A percentile compares a stretch with the other conserved stretches of the same genome.
These are phyloP conservation scores for Brachionus manjavacas DNA, from an alignment of 1,140 invertebrate species.

Conservation along the genomic window DNA sequence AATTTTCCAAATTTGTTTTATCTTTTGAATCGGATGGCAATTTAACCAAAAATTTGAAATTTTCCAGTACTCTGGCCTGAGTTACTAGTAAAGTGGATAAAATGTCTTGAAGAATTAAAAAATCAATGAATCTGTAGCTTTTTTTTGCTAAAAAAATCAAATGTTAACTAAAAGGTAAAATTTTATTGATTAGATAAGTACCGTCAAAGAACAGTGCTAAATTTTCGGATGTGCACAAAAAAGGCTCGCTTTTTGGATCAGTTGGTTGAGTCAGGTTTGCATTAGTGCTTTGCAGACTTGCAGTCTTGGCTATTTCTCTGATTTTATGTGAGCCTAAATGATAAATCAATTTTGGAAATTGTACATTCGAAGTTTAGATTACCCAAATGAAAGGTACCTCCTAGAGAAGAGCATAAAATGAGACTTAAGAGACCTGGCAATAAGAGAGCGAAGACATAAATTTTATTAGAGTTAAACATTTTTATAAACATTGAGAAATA, in stretches of 20 bases:
- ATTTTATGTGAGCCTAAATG: background rate
- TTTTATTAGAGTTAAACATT: background rate
- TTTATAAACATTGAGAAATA: background rate
- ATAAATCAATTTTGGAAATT: too few relatives aligned
- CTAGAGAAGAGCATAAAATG: background rate
- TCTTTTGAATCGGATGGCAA: background rate
- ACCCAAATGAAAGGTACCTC: background rate
- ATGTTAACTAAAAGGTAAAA: background rate
- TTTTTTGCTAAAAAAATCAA: background rate
- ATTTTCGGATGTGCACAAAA: conserved; percentile 1
- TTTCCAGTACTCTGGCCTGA: background rate
- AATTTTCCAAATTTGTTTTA: background rate
- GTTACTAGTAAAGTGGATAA: background rate
- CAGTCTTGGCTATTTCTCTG: background rate
- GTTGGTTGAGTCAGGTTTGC: background rate
- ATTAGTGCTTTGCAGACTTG: background rate
- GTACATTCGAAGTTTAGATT: background rate
- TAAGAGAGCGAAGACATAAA: background rate
- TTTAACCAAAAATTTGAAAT: background rate
- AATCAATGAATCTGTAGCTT: conserved; percentile 2
- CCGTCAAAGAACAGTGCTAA: background rate
- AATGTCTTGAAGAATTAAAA: background rate
- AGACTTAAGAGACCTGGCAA: background rate
- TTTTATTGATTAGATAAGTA: background rate
- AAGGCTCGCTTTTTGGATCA: conserved; percentile 1